Evolutionary conservation across 2,888 invertebrate species (phyloP).

Genomic region (Loripinus fragilis): DNA sequence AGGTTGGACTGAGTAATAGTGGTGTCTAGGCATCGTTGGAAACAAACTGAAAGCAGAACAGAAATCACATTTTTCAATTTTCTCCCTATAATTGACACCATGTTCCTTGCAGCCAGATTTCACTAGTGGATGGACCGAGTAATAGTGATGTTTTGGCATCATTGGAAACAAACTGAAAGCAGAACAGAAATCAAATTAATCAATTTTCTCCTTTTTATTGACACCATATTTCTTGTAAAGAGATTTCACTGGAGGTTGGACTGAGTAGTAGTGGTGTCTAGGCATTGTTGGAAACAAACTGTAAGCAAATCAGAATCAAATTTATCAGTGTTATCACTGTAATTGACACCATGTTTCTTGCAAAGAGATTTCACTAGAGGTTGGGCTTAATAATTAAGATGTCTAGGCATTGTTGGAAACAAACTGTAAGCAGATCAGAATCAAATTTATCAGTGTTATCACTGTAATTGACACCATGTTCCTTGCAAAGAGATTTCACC

Average conservation of each 20-base stretch:
- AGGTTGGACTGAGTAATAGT: slow-evolving; percentile 73
- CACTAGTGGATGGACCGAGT: slow-evolving; percentile 75
- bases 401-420: slow-evolving; percentile 81
- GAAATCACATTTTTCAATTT: slow-evolving; percentile 46
- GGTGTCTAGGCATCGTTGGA: slow-evolving; percentile 81
- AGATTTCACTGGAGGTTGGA: slow-evolving; percentile 72
- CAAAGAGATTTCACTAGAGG: slow-evolving; percentile 68
- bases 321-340: slow-evolving; percentile 7
- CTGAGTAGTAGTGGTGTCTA: slow-evolving; percentile 76
- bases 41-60: slow-evolving; percentile 73
- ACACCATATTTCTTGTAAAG: slow-evolving; percentile 24
- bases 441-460: slow-evolving; percentile 45
- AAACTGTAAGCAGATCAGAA: slow-evolving; percentile 69
- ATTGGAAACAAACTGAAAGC: slow-evolving; percentile 78
- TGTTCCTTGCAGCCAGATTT: slow-evolving; percentile 44
- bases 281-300: slow-evolving; percentile 82
- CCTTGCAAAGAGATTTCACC: slow-evolving; percentile 60
- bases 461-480: slow-evolving; percentile 20
- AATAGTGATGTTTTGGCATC: slow-evolving; percentile 79
- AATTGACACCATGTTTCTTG: slow-evolving; percentile 25
- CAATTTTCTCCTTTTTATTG: slow-evolving; percentile 7
- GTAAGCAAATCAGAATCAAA: slow-evolving; percentile 60
- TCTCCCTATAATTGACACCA: slow-evolving; percentile 14
- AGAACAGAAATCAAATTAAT: slow-evolving; percentile 48
- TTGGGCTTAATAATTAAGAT: slow-evolving; percentile 76